A percentile compares a stretch with the other conserved stretches of the same genome.
Evolutionary conservation across 2,797 vertebrate species (phyloP).

Genomic region (Gymnothorax reevesii): DNA sequence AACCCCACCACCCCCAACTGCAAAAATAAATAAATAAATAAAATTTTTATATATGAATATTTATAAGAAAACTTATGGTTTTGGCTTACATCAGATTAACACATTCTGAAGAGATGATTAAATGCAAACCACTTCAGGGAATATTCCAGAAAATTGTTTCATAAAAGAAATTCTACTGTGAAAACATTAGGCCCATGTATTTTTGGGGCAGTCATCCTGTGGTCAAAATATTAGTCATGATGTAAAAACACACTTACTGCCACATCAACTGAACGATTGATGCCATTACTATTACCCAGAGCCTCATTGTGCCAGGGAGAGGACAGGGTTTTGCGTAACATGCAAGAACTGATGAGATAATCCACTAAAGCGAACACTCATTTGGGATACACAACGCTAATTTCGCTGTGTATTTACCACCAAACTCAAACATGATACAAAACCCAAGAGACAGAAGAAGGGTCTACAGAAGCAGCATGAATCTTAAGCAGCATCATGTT

Average conservation of each 20-base stretch:
- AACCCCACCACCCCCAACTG: too few species aligned
- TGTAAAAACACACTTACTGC: background rate
- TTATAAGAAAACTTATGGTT: too few species aligned
- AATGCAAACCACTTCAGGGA: background rate
- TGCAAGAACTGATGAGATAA: background rate
- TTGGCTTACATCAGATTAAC: too few species aligned
- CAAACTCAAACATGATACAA: slow-evolving; percentile 4
- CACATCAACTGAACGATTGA: background rate
- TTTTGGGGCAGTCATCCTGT: background rate
- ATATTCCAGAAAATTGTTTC: background rate
- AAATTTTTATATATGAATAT: too few species aligned
- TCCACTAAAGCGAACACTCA: background rate
- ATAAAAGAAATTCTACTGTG: background rate
- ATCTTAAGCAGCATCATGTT: slow-evolving; percentile 67
- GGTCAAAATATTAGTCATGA: background rate
- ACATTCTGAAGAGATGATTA: background rate
- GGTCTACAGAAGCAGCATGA: slow-evolving; percentile 54
- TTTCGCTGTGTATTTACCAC: background rate
- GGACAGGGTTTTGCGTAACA: background rate
- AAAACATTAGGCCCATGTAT: background rate
- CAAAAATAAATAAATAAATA: too few species aligned
- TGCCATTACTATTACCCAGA: background rate
- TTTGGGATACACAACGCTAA: background rate
- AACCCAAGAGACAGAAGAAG: slow-evolving; percentile 44
- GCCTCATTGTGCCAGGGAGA: background rate